These are phyloP conservation scores for Eupsilia transversa DNA, from an alignment of 2,888 invertebrate species.

Conservation along the genomic window DNA sequence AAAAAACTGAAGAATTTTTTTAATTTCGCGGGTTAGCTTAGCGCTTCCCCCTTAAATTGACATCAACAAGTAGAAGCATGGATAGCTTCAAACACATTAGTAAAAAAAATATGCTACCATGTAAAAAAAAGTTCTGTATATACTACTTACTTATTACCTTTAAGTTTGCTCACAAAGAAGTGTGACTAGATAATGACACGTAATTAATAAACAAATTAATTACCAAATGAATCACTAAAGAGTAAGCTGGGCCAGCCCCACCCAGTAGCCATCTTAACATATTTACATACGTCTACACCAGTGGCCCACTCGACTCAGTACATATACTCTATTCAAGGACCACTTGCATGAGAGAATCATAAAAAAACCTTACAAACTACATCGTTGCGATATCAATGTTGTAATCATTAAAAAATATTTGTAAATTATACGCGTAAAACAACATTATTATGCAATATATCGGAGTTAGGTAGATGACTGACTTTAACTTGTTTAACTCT, in stretches of 20 bases:
- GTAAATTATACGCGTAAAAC: slow-evolving; percentile 5
- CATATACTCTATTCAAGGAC: slow-evolving; percentile 62
- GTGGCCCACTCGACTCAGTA: slow-evolving; percentile 50
- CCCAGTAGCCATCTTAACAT: slow-evolving; percentile 68
- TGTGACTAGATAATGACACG: background rate
- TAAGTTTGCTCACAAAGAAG: background rate
- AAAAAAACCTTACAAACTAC: slow-evolving; percentile 48
- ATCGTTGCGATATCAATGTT: slow-evolving; percentile 53
- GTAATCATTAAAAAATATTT: slow-evolving; percentile 48
- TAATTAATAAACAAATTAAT: slow-evolving; percentile 34
- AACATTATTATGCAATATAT: slow-evolving; percentile 4
- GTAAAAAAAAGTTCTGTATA: background rate
- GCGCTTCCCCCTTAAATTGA: no score
- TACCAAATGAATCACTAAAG: slow-evolving; percentile 18
- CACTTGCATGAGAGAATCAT: slow-evolving; percentile 51
- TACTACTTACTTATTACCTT: background rate
- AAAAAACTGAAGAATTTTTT: no score
- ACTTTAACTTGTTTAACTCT: no score
- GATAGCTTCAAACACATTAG: background rate
- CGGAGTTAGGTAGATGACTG: no score
- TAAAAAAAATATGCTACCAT: background rate
- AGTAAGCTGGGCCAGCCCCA: slow-evolving; percentile 22
- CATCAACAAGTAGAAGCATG: background rate
- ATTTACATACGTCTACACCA: slow-evolving; percentile 48
- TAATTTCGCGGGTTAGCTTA: no score